phyloP scores from a whole-genome alignment of 2,797 vertebrate genomes.

The Allobates femoralis region DNA sequence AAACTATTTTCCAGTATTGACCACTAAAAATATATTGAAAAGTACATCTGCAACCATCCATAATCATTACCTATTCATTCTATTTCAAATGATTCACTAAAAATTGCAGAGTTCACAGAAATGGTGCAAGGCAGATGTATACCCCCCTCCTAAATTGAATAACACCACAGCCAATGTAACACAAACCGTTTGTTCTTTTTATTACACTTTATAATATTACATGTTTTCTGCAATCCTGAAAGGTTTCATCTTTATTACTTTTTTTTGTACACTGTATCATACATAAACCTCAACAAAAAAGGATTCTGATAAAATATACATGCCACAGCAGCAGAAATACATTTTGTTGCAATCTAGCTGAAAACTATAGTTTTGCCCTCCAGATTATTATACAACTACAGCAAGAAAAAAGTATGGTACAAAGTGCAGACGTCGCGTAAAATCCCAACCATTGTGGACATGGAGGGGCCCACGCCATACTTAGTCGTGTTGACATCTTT shows the following conservation, averaged over 20 bases:
- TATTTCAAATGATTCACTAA: too few relatives aligned
- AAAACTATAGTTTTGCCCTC: constrained; percentile 55
- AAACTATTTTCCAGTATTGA: too few relatives aligned
- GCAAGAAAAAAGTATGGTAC: constrained; percentile 57
- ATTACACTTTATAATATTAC: constrained; percentile 60
- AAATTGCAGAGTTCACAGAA: too few relatives aligned
- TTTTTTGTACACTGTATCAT: constrained; percentile 75
- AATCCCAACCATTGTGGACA: constrained; percentile 18
- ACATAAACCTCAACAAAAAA: constrained; percentile 78
- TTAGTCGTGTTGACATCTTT: constrained; percentile 32
- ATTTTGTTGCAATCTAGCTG: constrained; percentile 57
- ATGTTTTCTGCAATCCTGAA: constrained; percentile 55
- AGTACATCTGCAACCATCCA: too few relatives aligned
- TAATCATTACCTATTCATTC: neutral
- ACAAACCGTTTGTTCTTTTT: constrained; percentile 57
- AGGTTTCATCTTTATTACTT: constrained; percentile 58
- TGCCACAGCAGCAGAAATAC: constrained; percentile 68
- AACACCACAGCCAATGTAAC: constrained; percentile 15
- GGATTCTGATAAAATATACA: constrained; percentile 83
- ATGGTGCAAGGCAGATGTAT: neutral
- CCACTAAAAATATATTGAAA: too few relatives aligned
- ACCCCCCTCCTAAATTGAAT: neutral
- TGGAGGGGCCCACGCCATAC: neutral
- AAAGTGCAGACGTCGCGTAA: constrained; percentile 53
- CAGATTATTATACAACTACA: constrained; percentile 60